Base-by-base conservation (phyloP, 1,140 invertebrate genomes). In the Phymorhynchus buccinoides region DNA sequence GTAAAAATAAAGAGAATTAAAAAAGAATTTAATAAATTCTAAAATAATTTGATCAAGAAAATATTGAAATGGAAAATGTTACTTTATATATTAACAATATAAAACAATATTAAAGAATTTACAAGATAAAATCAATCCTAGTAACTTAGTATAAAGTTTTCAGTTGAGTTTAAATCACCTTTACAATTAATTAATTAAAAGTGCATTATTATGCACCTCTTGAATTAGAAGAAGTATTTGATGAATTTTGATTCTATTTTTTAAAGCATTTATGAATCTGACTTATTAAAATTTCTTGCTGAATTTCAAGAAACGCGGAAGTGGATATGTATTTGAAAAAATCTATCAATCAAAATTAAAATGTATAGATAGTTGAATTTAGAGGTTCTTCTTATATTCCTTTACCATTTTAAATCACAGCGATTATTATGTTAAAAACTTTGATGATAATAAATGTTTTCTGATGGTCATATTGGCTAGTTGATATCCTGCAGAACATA, bases 231-330 rank as follows among this genome's bases (percentile, higher is more conserved):
- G 68, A 86, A 71, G 44, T 16, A 52, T n/a, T 80, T 7, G 42
- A 66, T 14, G 75, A 73, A 75, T n/a, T 44, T 66, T 66, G 32
- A 78, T 32, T 56, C 82, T 22, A 66, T 82, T 79, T 32, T 83
- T n/a, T n/a, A n/a, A 16, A 78, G 79, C 68, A 44, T 68, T 66
- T 80, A 75, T 66, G 80, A 77, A 18, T 39, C 75, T 71, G 83
- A 86, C 44, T 82, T 86, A 75, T 73, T 73, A 77, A 37, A 37
- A 9, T 22, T n/a, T 27, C 37, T 86, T 39, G 80, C 82, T 79
- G 75, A 86, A 80, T 86, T 80, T 32, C 68, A 80, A 83, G 12
- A 83, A n/a, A 73, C n/a, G 81, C 83, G 56, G 85, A 68, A 22
- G 73, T 77, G 52, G 83, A 79, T 44, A 84, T 80, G 82, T 44